Evolutionary conservation across 2,113 vertebrate species (phyloP), one percentile per base, ranked within the genome.

Genomic region (Python bivittatus): DNA sequence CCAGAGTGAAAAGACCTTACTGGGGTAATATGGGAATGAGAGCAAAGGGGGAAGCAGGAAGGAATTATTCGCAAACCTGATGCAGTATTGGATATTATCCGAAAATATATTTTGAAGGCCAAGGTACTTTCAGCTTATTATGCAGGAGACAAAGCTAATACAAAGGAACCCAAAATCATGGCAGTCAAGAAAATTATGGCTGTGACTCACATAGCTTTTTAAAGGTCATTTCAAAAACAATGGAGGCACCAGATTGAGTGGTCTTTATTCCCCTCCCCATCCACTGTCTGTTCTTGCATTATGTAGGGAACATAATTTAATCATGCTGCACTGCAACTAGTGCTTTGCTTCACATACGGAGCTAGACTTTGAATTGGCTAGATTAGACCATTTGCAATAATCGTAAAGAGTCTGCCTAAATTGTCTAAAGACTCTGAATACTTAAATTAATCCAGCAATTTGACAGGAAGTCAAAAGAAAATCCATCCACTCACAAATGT

Each of bases 91-190:
- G 42, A 64, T 56, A 33, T n/a, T 53, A 88, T 87, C 61, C 9
- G 13, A 92, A 87, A 88, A 87, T 79, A 10, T 89, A 60, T 53
- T 88, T 61, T 85, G 87, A 88, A 84, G 79, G 29, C 44, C 87
- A 84, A 38, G 23, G 7, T 84, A 54, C 87, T 92, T 89, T 89
- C 72, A 53, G n/a, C 79, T 60, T 53, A 20, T 87, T 61, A 89
- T 52, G 56, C 52, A 54, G 79, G 72, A 92, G 87, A 42, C 56
- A 92, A 53, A 52, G 72, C 42, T 60, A 92, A 89, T 64, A 89
- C 72, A 89, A 89, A 92, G 56, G 54, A 93, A 79, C 92, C 20
- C 52, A 58, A 90, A 92, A 93, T 90, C 89, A 90, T 57, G 20
- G 38, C 88, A 92, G 42, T 87, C 27, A 87, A 79, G 64, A 90